A percentile compares a stretch with the other conserved stretches of the same genome.
These are phyloP conservation scores for Chelonia mydas DNA, from an alignment of 2,797 vertebrate species.

Conservation along the genomic window DNA sequence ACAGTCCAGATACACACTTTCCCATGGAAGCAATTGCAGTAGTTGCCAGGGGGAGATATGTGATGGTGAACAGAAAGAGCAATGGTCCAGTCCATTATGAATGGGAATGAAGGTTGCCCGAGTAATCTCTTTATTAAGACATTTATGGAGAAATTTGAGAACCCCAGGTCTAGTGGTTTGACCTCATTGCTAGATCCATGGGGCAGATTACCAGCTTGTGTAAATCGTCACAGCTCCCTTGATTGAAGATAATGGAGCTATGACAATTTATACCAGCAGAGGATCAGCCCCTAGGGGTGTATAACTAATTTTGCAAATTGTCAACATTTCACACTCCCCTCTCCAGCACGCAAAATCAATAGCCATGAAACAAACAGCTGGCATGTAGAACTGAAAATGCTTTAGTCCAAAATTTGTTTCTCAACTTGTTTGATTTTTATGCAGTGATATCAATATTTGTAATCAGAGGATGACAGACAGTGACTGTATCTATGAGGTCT, in stretches of 20 bases:
- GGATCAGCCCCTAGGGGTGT: not conserved
- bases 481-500: not conserved
- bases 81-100: rapidly evolving
- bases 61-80: not conserved
- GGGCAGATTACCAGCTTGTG: not conserved
- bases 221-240: not conserved
- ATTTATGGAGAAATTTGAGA: not conserved
- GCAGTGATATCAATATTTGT: not conserved
- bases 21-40: not conserved
- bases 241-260: not conserved
- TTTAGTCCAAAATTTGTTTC: constrained; percentile 54
- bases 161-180: not conserved
- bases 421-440: not conserved
- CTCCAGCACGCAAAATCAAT: not conserved
- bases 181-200: not conserved
- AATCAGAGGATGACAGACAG: not conserved
- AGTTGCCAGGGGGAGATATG: not conserved
- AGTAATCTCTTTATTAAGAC: not conserved
- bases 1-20: not conserved
- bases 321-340: not conserved
- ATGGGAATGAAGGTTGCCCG: rapidly evolving
- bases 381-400: not conserved
- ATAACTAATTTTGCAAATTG: not conserved
- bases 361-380: not conserved
- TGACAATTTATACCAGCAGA: not conserved